Evolutionary conservation across 1,140 invertebrate genomes (phyloP).

Genomic region (Drosophila arizonae): DNA sequence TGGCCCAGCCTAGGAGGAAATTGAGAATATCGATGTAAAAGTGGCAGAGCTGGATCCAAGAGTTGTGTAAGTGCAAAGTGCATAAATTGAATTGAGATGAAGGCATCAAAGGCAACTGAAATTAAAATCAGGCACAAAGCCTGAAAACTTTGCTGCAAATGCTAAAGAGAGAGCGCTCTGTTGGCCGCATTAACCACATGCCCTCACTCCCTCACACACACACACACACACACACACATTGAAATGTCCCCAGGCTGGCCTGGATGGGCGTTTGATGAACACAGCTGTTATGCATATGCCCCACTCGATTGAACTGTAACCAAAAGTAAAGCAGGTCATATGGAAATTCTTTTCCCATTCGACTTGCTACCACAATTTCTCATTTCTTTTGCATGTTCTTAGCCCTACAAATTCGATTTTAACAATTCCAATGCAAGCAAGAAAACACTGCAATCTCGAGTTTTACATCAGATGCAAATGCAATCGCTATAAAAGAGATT

Average conservation of each 20-base stretch:
- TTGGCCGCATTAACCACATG: slow-evolving; percentile 38
- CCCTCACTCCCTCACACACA: not conserved
- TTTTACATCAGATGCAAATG: slow-evolving; percentile 13
- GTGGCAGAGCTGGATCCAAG: not conserved
- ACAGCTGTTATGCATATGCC: slow-evolving; percentile 25
- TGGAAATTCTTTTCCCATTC: slow-evolving; percentile 64
- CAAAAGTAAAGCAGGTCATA: slow-evolving; percentile 69
- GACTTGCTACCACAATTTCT: slow-evolving; percentile 39
- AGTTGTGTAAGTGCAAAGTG: slow-evolving; percentile 34
- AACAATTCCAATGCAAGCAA: not conserved
- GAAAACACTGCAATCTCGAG: no score
- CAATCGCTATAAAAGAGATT: not conserved
- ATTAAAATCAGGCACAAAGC: slow-evolving; percentile 39
- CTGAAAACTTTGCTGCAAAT: slow-evolving; percentile 8
- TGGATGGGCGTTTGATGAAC: slow-evolving; percentile 10
- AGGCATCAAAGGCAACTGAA: slow-evolving; percentile 45
- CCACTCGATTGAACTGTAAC: slow-evolving; percentile 33
- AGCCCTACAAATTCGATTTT: slow-evolving; percentile 2
- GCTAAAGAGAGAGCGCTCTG: not conserved
- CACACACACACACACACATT: no score
- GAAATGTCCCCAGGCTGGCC: not conserved
- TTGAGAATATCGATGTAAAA: not conserved
- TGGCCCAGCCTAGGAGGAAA: slow-evolving; percentile 9
- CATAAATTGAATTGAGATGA: slow-evolving; percentile 44
- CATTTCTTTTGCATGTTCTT: slow-evolving; percentile 20